Conservation (phyloP, 2,113 vertebrate species). For the Podilymbus podiceps region DNA sequence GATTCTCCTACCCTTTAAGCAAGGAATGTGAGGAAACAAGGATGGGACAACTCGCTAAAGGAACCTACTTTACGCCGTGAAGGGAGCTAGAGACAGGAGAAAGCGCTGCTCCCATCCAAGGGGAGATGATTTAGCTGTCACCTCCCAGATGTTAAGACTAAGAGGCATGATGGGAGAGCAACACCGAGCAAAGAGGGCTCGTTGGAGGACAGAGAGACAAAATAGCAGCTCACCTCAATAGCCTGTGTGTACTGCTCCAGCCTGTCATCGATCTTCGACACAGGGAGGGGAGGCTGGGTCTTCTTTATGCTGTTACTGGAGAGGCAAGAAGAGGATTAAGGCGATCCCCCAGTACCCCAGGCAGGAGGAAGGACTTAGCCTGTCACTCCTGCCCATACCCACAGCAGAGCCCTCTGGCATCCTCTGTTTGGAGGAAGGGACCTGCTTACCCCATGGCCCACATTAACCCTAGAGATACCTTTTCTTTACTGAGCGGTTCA, state of each 20-base stretch:
- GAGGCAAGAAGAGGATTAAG: neutral
- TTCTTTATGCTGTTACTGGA: slow-evolving; percentile 82
- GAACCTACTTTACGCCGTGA: neutral
- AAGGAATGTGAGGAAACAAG: neutral
- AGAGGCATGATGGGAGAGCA: neutral
- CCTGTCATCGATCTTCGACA: slow-evolving; percentile 86
- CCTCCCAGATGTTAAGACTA: neutral
- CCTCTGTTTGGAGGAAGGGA: neutral
- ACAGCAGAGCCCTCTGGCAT: neutral
- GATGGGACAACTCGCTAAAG: neutral
- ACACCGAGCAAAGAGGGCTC: neutral
- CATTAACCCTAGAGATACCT: slow-evolving; percentile 73
- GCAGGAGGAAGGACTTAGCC: neutral
- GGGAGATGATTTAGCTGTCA: neutral
- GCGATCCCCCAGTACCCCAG: neutral
- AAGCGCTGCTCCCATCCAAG: neutral
- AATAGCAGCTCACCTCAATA: slow-evolving; percentile 79
- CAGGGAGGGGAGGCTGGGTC: slow-evolving; percentile 71
- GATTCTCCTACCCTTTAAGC: neutral
- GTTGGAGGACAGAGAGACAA: neutral
- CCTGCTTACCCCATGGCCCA: neutral
- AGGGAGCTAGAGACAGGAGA: neutral
- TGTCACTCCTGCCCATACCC: neutral
- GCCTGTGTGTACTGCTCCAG: slow-evolving; percentile 91
- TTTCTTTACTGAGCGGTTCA: slow-evolving; percentile 85